These are phyloP conservation scores for Nysson spinosus DNA, from an alignment of 2,888 invertebrate genomes.

Conservation along the genomic window DNA sequence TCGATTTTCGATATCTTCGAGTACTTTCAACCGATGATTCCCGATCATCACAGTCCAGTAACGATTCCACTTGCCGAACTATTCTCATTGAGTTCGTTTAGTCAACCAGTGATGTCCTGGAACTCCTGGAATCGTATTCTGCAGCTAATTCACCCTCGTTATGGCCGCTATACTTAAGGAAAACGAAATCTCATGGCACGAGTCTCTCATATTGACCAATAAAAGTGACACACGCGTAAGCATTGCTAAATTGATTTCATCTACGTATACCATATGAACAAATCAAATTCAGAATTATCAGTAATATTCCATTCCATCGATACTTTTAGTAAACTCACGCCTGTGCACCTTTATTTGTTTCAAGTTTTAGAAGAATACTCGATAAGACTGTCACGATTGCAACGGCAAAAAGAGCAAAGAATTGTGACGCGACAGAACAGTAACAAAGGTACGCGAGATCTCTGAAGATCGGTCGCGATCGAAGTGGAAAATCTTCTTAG, in stretches of 20 bases:
- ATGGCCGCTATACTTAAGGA: conserved; percentile 36
- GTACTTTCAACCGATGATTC: conserved; percentile 13
- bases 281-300: no score
- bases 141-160: conserved; percentile 15
- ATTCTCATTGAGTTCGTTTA: background rate
- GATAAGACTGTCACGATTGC: background rate
- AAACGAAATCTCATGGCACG: conserved; percentile 26
- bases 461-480: conserved; percentile 34
- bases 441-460: conserved; percentile 14
- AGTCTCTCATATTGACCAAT: background rate
- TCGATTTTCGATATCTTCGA: conserved; percentile 7
- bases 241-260: background rate
- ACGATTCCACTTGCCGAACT: background rate
- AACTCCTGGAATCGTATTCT: conserved; percentile 19
- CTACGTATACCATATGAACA: no score
- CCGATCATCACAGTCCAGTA: conserved; percentile 51
- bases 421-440: conserved; percentile 13
- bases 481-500: conserved; percentile 12
- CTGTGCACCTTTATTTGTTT: no score
- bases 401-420: conserved; percentile 2
- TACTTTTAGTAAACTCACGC: no score
- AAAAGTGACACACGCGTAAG: conserved; percentile 16
- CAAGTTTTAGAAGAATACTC: no score
- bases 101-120: background rate
- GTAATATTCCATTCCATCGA: no score